A percentile compares a stretch with the other conserved stretches of the same genome.
phyloP scores from a whole-genome alignment of 2,113 vertebrate species.

The Acrocephalus kingi region DNA sequence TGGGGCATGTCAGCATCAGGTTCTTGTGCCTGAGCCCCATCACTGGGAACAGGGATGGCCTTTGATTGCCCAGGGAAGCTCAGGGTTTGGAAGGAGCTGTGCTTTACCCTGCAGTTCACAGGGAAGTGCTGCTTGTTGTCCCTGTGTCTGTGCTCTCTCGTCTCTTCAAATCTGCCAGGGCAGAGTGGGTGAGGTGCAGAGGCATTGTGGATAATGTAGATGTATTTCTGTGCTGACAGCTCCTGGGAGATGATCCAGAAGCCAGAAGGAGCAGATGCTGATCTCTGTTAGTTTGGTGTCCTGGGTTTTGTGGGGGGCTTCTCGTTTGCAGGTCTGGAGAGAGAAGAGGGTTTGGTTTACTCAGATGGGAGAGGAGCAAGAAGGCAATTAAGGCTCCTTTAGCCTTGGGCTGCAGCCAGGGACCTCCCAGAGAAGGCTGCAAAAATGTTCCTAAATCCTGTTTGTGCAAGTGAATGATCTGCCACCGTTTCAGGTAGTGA shows the following conservation, averaged over 20 bases:
- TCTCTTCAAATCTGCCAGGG: neutral
- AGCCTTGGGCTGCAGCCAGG: neutral
- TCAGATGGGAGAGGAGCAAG: neutral
- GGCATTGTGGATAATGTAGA: fast-evolving
- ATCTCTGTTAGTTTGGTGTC: neutral
- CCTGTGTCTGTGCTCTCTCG: neutral
- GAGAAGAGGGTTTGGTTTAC: neutral
- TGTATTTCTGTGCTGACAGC: neutral
- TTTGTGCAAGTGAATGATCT: neutral
- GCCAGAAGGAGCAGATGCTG: neutral
- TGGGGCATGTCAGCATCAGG: neutral
- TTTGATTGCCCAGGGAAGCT: neutral
- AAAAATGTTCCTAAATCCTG: neutral
- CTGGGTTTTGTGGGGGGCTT: neutral
- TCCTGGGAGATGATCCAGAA: neutral
- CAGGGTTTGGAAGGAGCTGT: neutral
- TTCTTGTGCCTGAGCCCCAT: fast-evolving
- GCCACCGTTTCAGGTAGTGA: neutral
- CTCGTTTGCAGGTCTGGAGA: slow-evolving; percentile 28
- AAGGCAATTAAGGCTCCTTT: neutral
- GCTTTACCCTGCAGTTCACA: neutral
- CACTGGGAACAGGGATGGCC: fast-evolving
- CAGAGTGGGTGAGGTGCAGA: neutral
- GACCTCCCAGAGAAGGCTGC: neutral
- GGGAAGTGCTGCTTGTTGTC: neutral